Percentiles rank a stretch among this genome's conserved stretches.
phyloP scores from a whole-genome alignment of 2,888 invertebrate genomes.

The Cataglyphis albicans region DNA sequence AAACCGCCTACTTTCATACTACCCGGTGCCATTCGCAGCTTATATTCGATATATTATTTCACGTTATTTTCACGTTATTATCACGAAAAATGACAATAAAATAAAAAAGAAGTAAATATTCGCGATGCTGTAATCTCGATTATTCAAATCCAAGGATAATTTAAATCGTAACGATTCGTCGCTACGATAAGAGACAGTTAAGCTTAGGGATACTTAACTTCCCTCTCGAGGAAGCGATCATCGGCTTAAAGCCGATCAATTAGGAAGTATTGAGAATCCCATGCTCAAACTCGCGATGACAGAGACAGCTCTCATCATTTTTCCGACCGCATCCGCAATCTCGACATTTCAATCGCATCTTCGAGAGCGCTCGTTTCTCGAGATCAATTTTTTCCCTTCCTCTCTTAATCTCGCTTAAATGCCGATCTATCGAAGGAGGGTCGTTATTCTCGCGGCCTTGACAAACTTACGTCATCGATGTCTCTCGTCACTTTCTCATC shows the following conservation, averaged over 20 bases:
- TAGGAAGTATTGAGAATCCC: neutral
- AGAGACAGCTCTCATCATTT: slow-evolving; percentile 15
- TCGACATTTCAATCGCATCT: neutral
- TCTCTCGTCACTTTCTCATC: slow-evolving; percentile 38
- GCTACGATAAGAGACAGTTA: neutral
- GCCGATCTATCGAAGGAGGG: slow-evolving; percentile 1
- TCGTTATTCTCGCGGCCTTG: slow-evolving; percentile 42
- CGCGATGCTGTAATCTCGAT: neutral
- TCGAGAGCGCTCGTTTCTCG: neutral
- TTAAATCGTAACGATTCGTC: neutral
- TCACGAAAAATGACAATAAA: neutral
- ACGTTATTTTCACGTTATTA: neutral
- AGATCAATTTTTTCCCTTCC: neutral
- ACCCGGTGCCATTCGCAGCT: neutral
- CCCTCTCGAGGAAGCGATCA: neutral
- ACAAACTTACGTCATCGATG: slow-evolving; percentile 31
- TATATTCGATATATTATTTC: neutral
- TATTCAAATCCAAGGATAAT: neutral
- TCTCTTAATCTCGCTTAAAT: slow-evolving; percentile 20
- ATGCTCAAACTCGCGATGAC: neutral
- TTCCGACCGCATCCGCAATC: slow-evolving; percentile 7
- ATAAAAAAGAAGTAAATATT: neutral
- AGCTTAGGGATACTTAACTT: neutral
- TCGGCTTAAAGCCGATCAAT: slow-evolving; percentile 24
- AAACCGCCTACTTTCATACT: neutral